Evolutionary conservation across 2,113 vertebrate genomes (phyloP).

Genomic region (Corythornis vintsioides): DNA sequence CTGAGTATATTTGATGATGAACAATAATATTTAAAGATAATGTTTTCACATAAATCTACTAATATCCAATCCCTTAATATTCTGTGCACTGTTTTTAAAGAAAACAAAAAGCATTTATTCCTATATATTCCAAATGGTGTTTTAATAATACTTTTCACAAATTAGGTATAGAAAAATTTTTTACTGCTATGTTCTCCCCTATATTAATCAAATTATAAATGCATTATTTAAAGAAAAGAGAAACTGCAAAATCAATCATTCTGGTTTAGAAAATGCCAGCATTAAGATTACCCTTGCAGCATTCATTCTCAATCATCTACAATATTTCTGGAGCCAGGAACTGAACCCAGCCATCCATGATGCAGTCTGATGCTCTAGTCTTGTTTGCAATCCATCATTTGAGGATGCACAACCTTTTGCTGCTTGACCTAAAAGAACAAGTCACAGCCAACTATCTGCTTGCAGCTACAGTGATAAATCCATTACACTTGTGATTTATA

Average conservation of each 20-base stretch:
- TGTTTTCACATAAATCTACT: not conserved
- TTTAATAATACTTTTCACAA: not conserved
- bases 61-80: not conserved
- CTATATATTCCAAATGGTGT: not conserved
- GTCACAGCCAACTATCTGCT: not conserved
- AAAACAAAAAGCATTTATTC: not conserved
- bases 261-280: conserved; percentile 5
- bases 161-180: not conserved
- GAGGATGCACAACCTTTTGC: conserved; percentile 3
- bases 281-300: not conserved
- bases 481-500: conserved; percentile 21
- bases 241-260: conserved; percentile 48
- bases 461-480: not conserved
- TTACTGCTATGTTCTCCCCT: not conserved
- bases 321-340: conserved; percentile 41
- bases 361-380: conserved; percentile 15
- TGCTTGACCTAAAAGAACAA: conserved; percentile 30
- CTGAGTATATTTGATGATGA: not conserved
- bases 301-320: not conserved
- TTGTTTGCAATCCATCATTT: conserved; percentile 41
- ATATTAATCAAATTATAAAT: conserved; percentile 35
- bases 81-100: not conserved
- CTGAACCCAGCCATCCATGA: conserved; percentile 26
- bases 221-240: not conserved
- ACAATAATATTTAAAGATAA: not conserved